Conservation (phyloP, 2,888 invertebrate genomes). For the Tridacna gigas region DNA sequence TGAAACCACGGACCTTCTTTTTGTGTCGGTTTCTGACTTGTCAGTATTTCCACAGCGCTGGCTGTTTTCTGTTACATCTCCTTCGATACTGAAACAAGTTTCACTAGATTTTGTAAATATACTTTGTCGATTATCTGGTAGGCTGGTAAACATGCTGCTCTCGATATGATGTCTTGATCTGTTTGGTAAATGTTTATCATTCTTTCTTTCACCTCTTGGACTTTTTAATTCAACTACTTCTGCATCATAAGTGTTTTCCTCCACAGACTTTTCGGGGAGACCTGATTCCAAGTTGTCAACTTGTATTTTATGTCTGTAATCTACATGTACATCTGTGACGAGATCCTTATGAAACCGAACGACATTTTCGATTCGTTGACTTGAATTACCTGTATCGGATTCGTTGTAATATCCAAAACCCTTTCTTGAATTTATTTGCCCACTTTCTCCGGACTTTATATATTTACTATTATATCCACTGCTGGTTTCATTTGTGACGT, state of each 20-base stretch:
- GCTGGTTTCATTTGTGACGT: background rate
- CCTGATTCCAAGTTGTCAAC: background rate
- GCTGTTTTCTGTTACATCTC: no score
- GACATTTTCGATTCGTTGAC: background rate
- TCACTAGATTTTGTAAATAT: background rate
- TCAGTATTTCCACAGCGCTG: no score
- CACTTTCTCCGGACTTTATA: background rate
- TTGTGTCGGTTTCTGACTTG: no score
- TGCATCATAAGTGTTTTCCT: background rate
- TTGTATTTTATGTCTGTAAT: conserved; percentile 8
- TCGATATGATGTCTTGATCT: background rate
- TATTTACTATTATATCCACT: background rate
- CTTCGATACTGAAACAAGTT: background rate
- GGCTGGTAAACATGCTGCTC: background rate
- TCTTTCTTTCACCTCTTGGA: background rate
- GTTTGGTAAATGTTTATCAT: background rate
- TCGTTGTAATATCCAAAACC: background rate
- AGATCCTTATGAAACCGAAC: conserved; percentile 18
- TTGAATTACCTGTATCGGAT: background rate
- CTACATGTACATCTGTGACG: background rate
- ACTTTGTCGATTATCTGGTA: background rate
- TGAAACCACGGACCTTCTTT: no score
- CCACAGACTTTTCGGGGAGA: background rate
- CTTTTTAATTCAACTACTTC: background rate
- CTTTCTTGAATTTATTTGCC: background rate